These are phyloP conservation scores for Florisuga fusca DNA, from an alignment of 2,797 vertebrate species.

Conservation along the genomic window DNA sequence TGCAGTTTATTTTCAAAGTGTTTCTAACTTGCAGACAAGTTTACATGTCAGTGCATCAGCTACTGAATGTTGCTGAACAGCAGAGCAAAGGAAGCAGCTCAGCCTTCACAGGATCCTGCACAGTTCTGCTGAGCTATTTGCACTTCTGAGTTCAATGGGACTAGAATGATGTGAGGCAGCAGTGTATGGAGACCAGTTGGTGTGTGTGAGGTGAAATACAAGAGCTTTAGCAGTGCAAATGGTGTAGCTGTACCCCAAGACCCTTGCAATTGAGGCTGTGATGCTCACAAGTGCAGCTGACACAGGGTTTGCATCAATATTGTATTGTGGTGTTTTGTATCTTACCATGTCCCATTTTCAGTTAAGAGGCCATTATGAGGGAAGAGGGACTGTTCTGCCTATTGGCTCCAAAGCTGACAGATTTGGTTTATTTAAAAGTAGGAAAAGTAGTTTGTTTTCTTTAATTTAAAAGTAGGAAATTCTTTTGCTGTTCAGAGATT, in stretches of 20 bases:
- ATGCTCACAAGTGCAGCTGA: neutral
- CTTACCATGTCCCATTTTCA: neutral
- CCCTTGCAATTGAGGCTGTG: neutral
- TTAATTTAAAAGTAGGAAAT: neutral
- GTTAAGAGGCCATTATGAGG: neutral
- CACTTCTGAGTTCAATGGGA: neutral
- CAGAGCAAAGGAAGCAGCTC: neutral
- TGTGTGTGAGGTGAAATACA: neutral
- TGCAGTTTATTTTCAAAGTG: neutral
- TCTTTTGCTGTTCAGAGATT: neutral
- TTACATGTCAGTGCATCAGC: neutral
- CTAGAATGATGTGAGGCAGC: neutral
- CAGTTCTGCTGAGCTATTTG: neutral
- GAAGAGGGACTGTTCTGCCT: neutral
- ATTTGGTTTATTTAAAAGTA: neutral
- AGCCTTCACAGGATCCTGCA: neutral
- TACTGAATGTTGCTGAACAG: neutral
- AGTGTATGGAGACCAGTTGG: neutral
- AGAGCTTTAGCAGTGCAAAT: neutral
- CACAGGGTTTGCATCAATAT: neutral
- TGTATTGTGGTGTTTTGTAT: neutral
- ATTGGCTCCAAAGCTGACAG: neutral
- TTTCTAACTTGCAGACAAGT: neutral
- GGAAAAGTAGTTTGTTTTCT: no score
- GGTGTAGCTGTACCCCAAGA: accelerated